A percentile compares a stretch with the other conserved stretches of the same genome.
Conservation (phyloP, 2,113 vertebrate species). For the Crotophaga sulcirostris region DNA sequence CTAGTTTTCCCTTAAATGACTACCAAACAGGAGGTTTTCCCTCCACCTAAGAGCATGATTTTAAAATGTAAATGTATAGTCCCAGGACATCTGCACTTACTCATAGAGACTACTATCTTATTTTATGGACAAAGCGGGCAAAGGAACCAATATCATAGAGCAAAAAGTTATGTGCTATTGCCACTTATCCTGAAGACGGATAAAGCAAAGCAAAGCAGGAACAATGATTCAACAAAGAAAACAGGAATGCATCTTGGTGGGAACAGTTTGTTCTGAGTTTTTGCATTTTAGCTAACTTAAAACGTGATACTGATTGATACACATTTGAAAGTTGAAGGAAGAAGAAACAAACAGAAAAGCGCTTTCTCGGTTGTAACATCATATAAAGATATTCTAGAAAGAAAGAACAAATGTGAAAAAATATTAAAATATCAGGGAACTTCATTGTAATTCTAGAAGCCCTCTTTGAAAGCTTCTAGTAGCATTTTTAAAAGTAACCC, state of each 20-base stretch:
- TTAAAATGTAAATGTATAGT: neutral
- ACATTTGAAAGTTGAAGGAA: neutral
- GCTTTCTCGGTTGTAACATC: neutral
- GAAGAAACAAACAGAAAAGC: neutral
- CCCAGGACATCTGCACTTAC: neutral
- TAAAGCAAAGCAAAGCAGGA: neutral
- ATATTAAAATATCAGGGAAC: neutral
- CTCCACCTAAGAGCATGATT: neutral
- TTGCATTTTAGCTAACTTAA: neutral
- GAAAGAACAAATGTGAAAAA: neutral
- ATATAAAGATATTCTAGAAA: neutral
- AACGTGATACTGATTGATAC: neutral
- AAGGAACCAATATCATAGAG: neutral
- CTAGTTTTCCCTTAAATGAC: neutral
- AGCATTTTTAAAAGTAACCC: neutral
- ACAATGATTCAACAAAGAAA: neutral
- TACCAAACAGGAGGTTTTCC: neutral
- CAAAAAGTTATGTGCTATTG: neutral
- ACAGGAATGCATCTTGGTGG: neutral
- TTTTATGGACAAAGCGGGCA: neutral
- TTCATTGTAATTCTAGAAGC: neutral
- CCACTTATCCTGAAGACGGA: neutral
- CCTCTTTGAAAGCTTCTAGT: neutral
- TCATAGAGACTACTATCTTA: neutral
- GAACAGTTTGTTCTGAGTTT: neutral